Conservation (phyloP, 2,888 invertebrate genomes). For the Theodoxus fluviatilis region DNA sequence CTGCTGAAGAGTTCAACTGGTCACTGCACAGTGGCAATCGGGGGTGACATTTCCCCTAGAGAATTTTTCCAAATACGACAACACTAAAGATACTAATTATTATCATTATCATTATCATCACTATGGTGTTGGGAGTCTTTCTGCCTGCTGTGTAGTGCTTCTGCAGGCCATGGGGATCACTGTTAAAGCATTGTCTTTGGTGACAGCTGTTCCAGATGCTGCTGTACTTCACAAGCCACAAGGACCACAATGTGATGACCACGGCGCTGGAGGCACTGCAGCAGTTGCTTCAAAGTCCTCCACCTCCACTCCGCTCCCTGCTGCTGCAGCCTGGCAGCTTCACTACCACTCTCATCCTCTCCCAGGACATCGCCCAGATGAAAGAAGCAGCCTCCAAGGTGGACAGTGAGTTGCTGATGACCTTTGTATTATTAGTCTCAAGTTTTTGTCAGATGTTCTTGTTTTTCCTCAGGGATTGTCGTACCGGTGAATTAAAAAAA, state of each 20-base stretch:
- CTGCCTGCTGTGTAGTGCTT: too few species aligned
- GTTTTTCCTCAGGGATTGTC: too few species aligned
- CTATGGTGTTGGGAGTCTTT: too few species aligned
- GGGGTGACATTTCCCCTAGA: too few species aligned
- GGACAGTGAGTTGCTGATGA: conserved; percentile 32
- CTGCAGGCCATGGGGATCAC: too few species aligned
- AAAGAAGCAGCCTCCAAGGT: conserved; percentile 32
- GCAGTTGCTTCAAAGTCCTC: conserved; percentile 71
- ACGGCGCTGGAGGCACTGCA: conserved; percentile 81
- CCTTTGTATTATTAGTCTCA: background rate
- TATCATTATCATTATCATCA: too few species aligned
- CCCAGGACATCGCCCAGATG: conserved; percentile 46
- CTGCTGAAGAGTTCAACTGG: too few species aligned
- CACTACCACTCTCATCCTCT: conserved; percentile 49
- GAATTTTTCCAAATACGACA: too few species aligned
- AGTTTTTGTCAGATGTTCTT: background rate
- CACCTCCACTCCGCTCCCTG: conserved; percentile 69
- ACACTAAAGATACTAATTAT: too few species aligned
- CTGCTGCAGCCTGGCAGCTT: conserved; percentile 69
- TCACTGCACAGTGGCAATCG: too few species aligned
- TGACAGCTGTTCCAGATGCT: conserved; percentile 67
- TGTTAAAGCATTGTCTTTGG: too few species aligned
- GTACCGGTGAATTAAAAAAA: too few species aligned
- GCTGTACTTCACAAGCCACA: conserved; percentile 69
- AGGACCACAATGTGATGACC: conserved; percentile 88